Base-by-base conservation (phyloP, 2,888 invertebrate species). In the Cantharis flavilabris region DNA sequence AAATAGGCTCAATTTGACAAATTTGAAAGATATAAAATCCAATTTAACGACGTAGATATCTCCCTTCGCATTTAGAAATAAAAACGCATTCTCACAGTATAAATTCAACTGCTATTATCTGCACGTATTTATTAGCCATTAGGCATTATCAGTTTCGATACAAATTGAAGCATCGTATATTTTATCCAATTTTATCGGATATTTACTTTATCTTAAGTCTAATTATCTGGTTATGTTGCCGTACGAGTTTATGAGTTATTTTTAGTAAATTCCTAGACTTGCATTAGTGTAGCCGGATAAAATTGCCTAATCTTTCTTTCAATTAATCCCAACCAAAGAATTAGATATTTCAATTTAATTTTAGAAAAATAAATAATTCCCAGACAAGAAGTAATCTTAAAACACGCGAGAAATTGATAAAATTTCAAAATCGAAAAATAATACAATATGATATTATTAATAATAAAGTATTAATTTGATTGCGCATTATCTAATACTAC, bases 261-360 rank as follows among this genome's bases (percentile, higher is more conserved):
- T 84, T 84, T 80, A 83, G 76, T 77, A 75, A 83, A 84, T 74
- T 83, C 83, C 83, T 80, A 82, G 83, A 84, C 83, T 80, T 83
- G 82, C 84, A 84, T 84, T 84, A 84, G 83, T 82, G 82, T 81
- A 81, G 80, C 62, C 79, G 80, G 84, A 84, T 84, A 83, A 82
- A 77, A 65, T 70, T 81, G 13, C 18, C 9, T 67, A 23, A 67
- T 67, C 65, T 67, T 23, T 67, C 49, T 67, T 67, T 26, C 65
- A 23, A 49, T 49, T 49, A 49, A 49, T 49, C 49, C 49, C 49
- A 49, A 2, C 7, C 49, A n/a, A 49, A n/a, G 49, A n/a, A 49
- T 49, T 49, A 49, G 49, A 49, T 49, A 49, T 49, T 49, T 49
- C 49, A 49, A 49, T 49, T 49, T 49, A 49, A 49, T n/a, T 49